Conservation (phyloP, 35 echinoderm and acorn worm genomes). For the Ophiothrix spiculata region DNA sequence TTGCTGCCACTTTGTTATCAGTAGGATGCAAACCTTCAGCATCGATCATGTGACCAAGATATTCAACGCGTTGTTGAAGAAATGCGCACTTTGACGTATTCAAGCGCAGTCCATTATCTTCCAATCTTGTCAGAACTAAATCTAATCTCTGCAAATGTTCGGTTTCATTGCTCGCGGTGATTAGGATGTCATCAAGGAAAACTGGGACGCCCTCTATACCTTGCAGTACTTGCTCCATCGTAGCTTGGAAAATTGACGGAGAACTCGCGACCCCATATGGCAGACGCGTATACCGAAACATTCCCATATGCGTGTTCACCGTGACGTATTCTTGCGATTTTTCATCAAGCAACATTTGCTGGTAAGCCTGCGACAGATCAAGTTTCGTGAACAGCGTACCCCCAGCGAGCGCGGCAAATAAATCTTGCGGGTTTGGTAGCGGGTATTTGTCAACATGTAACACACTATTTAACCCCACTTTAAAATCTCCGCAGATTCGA, state of each 20-base stretch:
- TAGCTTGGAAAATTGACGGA: conserved; percentile 36
- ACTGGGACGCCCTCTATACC: conserved; percentile 20
- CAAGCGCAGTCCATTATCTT: conserved; percentile 9
- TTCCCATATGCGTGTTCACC: conserved; percentile 50
- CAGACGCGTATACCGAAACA: conserved; percentile 44
- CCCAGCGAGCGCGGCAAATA: conserved; percentile 38
- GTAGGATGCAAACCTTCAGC: conserved; percentile 41
- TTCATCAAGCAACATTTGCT: conserved; percentile 55
- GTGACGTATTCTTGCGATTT: conserved; percentile 39
- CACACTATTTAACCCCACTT: conserved; percentile 11
- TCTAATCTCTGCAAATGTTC: conserved; percentile 33
- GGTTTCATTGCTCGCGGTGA: conserved; percentile 8
- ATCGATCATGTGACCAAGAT: conserved; percentile 46
- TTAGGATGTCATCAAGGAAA: conserved; percentile 56
- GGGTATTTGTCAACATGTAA: conserved; percentile 16
- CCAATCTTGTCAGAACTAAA: conserved; percentile 13
- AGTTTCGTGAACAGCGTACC: conserved; percentile 47
- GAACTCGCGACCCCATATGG: conserved; percentile 52
- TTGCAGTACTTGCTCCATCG: conserved; percentile 38
- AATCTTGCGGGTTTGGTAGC: conserved; percentile 17
- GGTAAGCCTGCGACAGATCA: conserved; percentile 44
- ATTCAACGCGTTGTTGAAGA: conserved; percentile 12
- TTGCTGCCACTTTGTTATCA: conserved; percentile 36
- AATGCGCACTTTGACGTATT: conserved; percentile 39
- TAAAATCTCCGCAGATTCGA: conserved; percentile 5